Evolutionary conservation across 2,888 invertebrate species (phyloP).

Genomic region (Lordiphosa fenestrarum): DNA sequence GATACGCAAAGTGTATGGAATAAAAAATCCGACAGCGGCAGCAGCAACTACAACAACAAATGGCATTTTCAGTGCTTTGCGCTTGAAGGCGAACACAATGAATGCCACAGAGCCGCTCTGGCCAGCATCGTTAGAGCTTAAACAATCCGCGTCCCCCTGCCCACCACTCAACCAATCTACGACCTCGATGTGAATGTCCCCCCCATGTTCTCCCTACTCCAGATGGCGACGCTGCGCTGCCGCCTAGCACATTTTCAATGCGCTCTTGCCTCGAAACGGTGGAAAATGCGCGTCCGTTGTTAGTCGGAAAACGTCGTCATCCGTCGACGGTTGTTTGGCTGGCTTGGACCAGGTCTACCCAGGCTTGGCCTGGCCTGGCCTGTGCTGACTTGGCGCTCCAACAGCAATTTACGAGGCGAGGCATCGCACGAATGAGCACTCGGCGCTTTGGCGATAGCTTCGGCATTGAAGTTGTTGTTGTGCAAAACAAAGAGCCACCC

Average conservation of each 20-base stretch:
- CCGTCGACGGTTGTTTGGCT: constrained; percentile 73
- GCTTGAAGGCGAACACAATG: constrained; percentile 73
- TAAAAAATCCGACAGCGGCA: constrained; percentile 48
- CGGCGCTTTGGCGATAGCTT: constrained; percentile 39
- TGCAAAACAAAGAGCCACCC: constrained; percentile 64
- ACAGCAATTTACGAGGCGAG: constrained; percentile 44
- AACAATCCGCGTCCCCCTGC: constrained; percentile 37
- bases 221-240: constrained; percentile 58
- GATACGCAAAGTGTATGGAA: constrained; percentile 65
- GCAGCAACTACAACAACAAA: constrained; percentile 47
- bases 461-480: constrained; percentile 42
- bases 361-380: constrained; percentile 46
- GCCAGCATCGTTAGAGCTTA: constrained; percentile 72
- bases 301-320: constrained; percentile 77
- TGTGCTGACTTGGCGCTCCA: constrained; percentile 14
- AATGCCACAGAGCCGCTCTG: constrained; percentile 56
- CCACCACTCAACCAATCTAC: constrained; percentile 13
- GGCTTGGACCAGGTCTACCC: constrained; percentile 51
- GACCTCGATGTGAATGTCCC: constrained; percentile 4
- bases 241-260: constrained; percentile 71
- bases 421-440: constrained; percentile 40
- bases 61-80: constrained; percentile 61
- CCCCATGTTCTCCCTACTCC: constrained; percentile 14
- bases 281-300: constrained; percentile 75
- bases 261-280: constrained; percentile 71